Base-by-base conservation (phyloP, 64 coral and sea anemone species). In the Montipora sp. region DNA sequence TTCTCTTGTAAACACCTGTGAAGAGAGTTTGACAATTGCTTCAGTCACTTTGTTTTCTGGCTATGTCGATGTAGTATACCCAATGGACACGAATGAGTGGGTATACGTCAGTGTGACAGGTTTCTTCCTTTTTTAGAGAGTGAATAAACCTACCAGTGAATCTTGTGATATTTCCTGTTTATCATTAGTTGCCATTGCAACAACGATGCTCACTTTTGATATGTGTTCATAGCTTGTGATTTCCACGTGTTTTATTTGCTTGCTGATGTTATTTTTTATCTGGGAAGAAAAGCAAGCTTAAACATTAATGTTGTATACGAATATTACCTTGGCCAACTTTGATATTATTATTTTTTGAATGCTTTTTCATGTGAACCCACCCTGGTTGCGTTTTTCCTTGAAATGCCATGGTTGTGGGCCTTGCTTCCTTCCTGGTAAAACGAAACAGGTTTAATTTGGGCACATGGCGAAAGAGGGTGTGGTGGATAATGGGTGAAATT, bases 121-220 rank as follows among this genome's bases (percentile, higher is more conserved):
- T 9, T 18, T 14, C 11, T 18, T 3, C 0, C 0, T 18, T 66
- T 15, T 14, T 66, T 1, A 27, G 8, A 24, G 8, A 12, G 24
- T 49, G 7, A 46, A 20, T 1, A 12, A 21, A 27, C 58, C 23
- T 84, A 96, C 95, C 81, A 94, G 95, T 46, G 92, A 90, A 51
- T 91, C 88, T 77, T 83, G 74, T 11, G 95, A 94, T 51, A 96
- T 94, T 83, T 96, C 95, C 16, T 91, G 88, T 43, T 86, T 88
- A 71, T 96, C 74, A 1, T 78, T 83, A 8, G 95, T 94, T 94
- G 88, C 92, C 92, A 96, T 69, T 3, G 95, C 95, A 22, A 96
- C 82, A 27, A 93, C 82, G 15, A 71, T 83, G 53, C 87, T 83
- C 5, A 96, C 77, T 88, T 96, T 92, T 47, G 95, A 86, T 21